phyloP scores from a whole-genome alignment of 2,797 vertebrate species.

The Sylvilagus floridanus region DNA sequence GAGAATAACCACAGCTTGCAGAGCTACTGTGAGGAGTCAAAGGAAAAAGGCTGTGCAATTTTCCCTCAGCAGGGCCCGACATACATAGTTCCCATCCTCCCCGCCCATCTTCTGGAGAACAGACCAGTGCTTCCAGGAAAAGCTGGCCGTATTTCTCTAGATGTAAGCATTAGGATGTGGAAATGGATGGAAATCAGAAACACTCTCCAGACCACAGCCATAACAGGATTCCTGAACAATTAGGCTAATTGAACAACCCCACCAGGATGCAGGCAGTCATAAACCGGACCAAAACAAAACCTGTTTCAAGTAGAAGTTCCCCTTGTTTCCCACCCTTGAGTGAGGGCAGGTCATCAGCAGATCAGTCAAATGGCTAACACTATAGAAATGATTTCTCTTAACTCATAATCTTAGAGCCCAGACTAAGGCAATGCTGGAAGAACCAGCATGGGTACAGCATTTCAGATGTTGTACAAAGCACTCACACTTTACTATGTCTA shows the following conservation, averaged over 20 bases:
- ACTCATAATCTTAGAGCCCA: not conserved
- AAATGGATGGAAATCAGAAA: not conserved
- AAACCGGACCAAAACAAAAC: conserved; percentile 1
- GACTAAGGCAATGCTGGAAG: not conserved
- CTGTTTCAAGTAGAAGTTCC: not conserved
- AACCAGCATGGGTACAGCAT: not conserved
- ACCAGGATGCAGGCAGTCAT: too few relatives aligned
- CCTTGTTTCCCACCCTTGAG: not conserved
- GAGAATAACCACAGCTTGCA: not conserved
- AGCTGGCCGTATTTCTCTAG: not conserved
- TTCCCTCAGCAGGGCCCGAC: not conserved
- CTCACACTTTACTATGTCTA: not conserved
- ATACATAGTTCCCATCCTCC: not conserved
- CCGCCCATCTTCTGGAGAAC: not conserved
- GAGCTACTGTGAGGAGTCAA: not conserved
- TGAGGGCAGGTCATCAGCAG: not conserved
- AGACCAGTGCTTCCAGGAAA: not conserved
- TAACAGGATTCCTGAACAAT: not conserved
- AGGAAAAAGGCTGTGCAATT: not conserved
- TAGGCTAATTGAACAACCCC: too few relatives aligned
- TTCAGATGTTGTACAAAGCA: not conserved
- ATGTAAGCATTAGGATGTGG: not conserved
- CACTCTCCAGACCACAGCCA: not conserved
- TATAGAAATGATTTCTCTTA: conserved; percentile 21
- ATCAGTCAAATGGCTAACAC: not conserved